These are phyloP conservation scores for Xerus inauris DNA, from an alignment of 2,113 vertebrate species.

Conservation along the genomic window DNA sequence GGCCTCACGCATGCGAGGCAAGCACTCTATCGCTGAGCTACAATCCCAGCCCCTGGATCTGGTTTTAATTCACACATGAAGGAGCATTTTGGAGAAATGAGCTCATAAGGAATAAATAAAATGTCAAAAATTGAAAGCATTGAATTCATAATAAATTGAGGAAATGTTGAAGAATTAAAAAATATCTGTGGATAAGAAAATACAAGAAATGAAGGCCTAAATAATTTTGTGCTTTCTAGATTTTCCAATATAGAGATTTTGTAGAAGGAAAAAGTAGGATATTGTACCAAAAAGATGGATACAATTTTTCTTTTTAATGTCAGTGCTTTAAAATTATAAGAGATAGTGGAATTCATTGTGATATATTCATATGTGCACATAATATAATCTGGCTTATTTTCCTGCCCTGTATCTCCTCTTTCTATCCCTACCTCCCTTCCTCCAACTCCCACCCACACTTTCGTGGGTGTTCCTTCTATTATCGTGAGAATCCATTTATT, in stretches of 20 bases:
- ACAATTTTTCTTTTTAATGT: not conserved
- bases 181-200: not conserved
- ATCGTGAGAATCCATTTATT: no score
- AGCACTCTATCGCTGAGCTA: no score
- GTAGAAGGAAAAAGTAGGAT: not conserved
- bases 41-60: no score
- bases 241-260: not conserved
- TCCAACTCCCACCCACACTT: no score
- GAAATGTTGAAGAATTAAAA: not conserved
- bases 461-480: no score
- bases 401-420: no score
- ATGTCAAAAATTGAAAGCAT: not conserved
- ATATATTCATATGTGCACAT: no score
- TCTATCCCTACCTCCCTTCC: no score
- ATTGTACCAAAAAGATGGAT: not conserved
- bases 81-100: not conserved
- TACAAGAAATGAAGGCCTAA: not conserved
- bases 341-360: no score
- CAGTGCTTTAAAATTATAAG: no score
- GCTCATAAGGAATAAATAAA: not conserved
- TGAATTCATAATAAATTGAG: not conserved
- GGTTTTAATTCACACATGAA: not conserved
- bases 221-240: not conserved
- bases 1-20: no score
- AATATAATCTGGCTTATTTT: no score